These are phyloP conservation scores for Sminthopsis crassicaudata DNA, from an alignment of 2,113 vertebrate genomes.

Conservation along the genomic window DNA sequence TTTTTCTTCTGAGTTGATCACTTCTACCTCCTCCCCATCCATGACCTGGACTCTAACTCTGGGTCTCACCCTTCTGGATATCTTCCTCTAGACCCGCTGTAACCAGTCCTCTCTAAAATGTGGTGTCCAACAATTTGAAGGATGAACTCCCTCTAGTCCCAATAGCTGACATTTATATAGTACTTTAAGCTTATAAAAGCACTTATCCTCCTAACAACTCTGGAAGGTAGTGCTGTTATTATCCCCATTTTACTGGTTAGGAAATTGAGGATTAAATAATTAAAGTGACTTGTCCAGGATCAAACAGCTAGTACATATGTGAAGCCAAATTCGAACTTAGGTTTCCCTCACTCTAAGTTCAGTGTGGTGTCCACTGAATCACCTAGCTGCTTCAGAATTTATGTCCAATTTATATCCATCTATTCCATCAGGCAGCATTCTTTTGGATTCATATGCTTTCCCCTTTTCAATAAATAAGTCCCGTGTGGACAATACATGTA, in stretches of 20 bases:
- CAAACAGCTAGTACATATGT: not conserved
- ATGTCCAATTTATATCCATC: not conserved
- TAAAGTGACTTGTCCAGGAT: not conserved
- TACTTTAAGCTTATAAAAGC: not conserved
- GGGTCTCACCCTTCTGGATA: not conserved
- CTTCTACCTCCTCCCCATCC: not conserved
- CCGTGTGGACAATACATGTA: not conserved
- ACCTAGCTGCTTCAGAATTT: not conserved
- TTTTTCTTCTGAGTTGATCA: not conserved
- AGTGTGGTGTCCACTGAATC: not conserved
- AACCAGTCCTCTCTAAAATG: not conserved
- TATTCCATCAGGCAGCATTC: not conserved
- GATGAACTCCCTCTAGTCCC: not conserved
- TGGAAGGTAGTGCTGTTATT: not conserved
- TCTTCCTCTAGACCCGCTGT: not conserved
- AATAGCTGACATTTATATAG: not conserved
- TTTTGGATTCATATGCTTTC: not conserved
- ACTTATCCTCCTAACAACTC: not conserved
- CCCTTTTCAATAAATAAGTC: not conserved
- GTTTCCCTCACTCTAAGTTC: not conserved
- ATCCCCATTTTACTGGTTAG: not conserved
- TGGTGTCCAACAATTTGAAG: not conserved
- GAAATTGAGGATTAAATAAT: not conserved
- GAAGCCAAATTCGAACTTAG: not conserved
- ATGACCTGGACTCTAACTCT: not conserved